Conservation (phyloP, 2,888 invertebrate genomes). For the Lithophane leautieri region DNA sequence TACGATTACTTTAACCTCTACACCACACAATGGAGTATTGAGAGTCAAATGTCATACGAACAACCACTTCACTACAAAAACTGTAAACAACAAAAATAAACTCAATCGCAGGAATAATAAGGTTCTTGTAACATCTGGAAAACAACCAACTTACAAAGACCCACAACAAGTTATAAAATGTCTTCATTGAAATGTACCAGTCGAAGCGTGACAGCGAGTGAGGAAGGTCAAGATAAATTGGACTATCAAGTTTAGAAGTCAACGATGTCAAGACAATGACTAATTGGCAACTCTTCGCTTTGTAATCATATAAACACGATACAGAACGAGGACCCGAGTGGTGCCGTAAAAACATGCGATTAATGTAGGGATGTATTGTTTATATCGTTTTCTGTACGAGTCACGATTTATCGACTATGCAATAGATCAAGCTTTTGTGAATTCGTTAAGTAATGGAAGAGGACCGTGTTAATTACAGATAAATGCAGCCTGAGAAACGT, state of each 20-base stretch:
- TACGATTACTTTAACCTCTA: conserved; percentile 70
- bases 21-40: conserved; percentile 74
- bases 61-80: conserved; percentile 51
- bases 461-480: conserved; percentile 38
- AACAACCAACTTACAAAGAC: conserved; percentile 64
- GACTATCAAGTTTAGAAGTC: conserved; percentile 69
- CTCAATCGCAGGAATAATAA: conserved; percentile 63
- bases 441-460: conserved; percentile 35
- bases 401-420: conserved; percentile 19
- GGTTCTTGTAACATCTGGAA: conserved; percentile 59
- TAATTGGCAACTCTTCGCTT: conserved; percentile 71
- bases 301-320: conserved; percentile 65
- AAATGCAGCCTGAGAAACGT: conserved; percentile 48
- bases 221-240: conserved; percentile 69
- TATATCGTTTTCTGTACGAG: conserved; percentile 12
- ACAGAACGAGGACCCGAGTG: conserved; percentile 53
- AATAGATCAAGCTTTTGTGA: conserved; percentile 29
- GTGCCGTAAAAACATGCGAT: conserved; percentile 60
- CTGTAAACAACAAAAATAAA: conserved; percentile 66
- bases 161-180: conserved; percentile 66
- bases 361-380: conserved; percentile 43
- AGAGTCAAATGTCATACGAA: conserved; percentile 65
- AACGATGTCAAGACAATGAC: conserved; percentile 73
- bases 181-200: conserved; percentile 59
- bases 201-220: conserved; percentile 64